A percentile compares a stretch with the other conserved stretches of the same genome.
phyloP scores from a whole-genome alignment of 2,888 invertebrate species.

The Leptopilina myrica region DNA sequence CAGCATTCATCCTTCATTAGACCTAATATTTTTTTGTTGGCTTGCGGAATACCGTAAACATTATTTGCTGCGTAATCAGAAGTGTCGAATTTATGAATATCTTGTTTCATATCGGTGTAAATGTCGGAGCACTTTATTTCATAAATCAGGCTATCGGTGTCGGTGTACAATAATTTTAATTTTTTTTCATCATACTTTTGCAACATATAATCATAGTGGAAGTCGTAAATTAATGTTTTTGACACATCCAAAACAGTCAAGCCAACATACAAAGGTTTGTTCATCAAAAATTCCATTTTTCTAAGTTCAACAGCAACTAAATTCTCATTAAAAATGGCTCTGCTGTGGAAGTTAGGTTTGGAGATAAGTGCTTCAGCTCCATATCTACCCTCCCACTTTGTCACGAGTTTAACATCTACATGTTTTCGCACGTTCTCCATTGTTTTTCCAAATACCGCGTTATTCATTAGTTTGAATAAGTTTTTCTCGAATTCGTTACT shows the following conservation, averaged over 20 bases:
- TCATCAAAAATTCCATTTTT: slow-evolving; percentile 55
- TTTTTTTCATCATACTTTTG: slow-evolving; percentile 44
- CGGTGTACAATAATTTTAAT: slow-evolving; percentile 57
- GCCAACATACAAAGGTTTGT: slow-evolving; percentile 66
- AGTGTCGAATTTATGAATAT: not conserved
- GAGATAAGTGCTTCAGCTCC: slow-evolving; percentile 60
- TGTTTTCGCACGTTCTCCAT: slow-evolving; percentile 69
- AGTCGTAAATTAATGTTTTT: slow-evolving; percentile 66
- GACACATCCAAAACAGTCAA: slow-evolving; percentile 64
- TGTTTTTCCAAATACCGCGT: slow-evolving; percentile 56
- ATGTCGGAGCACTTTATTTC: not conserved
- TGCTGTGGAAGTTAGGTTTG: slow-evolving; percentile 67
- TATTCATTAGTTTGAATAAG: slow-evolving; percentile 72
- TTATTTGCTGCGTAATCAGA: not conserved
- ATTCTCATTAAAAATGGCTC: slow-evolving; percentile 66
- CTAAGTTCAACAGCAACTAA: slow-evolving; percentile 64
- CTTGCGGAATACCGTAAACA: not conserved
- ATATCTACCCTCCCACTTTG: slow-evolving; percentile 57
- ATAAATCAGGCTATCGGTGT: slow-evolving; percentile 11
- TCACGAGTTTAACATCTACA: slow-evolving; percentile 66
- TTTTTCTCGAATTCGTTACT: slow-evolving; percentile 69
- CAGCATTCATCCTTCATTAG: not conserved
- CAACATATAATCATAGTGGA: slow-evolving; percentile 61
- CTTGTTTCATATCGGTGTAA: not conserved
- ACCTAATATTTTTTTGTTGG: not conserved